Percentiles rank a stretch among this genome's conserved stretches.
These are phyloP conservation scores for Acomys russatus DNA, from an alignment of 2,797 vertebrate species.

Conservation along the genomic window DNA sequence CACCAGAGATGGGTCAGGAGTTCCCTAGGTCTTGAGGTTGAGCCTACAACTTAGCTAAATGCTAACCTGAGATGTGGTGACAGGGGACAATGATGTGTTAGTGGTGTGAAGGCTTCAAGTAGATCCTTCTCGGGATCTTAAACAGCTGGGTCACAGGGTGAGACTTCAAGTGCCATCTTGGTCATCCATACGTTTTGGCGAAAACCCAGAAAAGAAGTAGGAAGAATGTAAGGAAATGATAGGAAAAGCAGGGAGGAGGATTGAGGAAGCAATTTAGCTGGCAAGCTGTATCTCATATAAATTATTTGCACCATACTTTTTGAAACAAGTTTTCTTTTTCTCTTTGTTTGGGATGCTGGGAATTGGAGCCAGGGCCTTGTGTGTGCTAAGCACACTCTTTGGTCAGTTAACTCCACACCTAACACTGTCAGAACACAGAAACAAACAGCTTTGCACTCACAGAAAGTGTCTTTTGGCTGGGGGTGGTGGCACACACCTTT, in stretches of 20 bases:
- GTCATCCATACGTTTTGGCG: not conserved
- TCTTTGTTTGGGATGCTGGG: not conserved
- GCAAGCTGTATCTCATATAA: not conserved
- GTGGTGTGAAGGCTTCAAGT: not conserved
- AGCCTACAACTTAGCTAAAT: not conserved
- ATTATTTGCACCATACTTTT: not conserved
- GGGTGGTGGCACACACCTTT: too few relatives aligned
- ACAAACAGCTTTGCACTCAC: conserved; percentile 18
- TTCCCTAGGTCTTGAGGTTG: not conserved
- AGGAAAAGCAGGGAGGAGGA: not conserved
- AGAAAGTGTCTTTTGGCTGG: not conserved
- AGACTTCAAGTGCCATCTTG: not conserved
- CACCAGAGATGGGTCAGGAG: not conserved
- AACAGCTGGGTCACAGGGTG: not conserved
- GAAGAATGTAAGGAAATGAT: not conserved
- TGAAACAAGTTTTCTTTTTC: not conserved
- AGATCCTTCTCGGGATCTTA: not conserved
- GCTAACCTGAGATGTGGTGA: conserved; percentile 3
- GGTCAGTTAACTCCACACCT: not conserved
- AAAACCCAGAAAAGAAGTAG: conserved; percentile 18
- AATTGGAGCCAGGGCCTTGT: not conserved
- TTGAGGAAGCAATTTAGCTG: not conserved
- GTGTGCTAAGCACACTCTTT: not conserved
- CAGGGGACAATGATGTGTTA: not conserved
- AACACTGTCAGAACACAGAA: not conserved